Evolutionary conservation across 2,113 vertebrate genomes (phyloP), one percentile per base, ranked within the genome.

Genomic region (Ceyx melanurus): DNA sequence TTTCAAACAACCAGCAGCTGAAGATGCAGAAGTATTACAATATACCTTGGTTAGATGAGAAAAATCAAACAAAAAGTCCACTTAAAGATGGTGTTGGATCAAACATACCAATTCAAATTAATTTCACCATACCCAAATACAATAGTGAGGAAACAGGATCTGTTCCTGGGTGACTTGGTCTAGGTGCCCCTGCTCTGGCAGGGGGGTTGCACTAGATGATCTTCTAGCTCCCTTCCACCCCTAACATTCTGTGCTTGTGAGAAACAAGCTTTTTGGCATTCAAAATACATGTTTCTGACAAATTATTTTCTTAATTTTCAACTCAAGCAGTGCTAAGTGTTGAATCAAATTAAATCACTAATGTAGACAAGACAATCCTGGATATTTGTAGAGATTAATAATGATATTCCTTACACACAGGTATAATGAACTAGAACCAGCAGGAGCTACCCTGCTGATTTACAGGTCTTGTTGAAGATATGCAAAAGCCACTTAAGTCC

Each of bases 251-350:
- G 37, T 37, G 37, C 10, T 37, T 37, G 37, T 37, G 37, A 37
- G 37, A 37, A 88, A 71, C 2, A 2, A 89, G 20, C n/a, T 35
- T 80, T 77, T 76, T 92, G 75, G 82, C 82, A 83, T 46, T 90
- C 70, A 74, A 70, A 86, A 54, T 16, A 9, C 22, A 28, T 0
- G 0, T 33, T 93, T 51, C 29, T 91, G 62, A 53, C 90, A 90
- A 88, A 83, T 42, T 70, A n/a, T 68, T 56, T 82, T 74, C 64
- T 65, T 73, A 66, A 45, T 86, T 92, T 86, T 92, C 72, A 77
- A 46, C 42, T 76, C 6, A 4, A 62, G 46, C 17, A 82, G 9
- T 53, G 6, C 23, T 56, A 84, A 74, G 29, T 92, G 80, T 73
- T 72, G 92, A 80, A 19, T 37, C 60, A 91, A 92, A 60, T 57